Base-by-base conservation (phyloP, 2,797 vertebrate genomes). In the Chiloscyllium punctatum region DNA sequence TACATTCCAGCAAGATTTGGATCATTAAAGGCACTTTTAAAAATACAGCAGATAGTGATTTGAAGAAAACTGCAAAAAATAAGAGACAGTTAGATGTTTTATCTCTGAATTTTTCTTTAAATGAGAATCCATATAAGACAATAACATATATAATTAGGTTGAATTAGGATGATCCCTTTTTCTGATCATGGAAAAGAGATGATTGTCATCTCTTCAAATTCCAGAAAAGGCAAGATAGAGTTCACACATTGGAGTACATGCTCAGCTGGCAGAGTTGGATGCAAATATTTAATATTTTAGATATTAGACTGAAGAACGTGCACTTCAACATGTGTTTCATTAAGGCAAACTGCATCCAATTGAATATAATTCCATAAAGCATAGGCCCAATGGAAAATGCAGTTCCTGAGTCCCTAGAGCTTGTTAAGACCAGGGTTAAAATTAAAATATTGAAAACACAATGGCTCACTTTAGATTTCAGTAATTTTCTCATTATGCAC, bases 241-340 rank as follows among this genome's bases (percentile, higher is more conserved):
- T 66, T 92, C 66, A 69, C 0, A 68, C 6, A 23, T 68, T 68
- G 62, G 62, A 69, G n/a, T 42, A 69, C n/a, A 25, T 23, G 25
- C 21, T 92, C 66, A 69, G 62, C 62, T 92, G n/a, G 25, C n/a
- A 13, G 21, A 42, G 37, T 48, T 84, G 42, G 82, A 21, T 48
- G 37, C 82, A 84, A 23, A 48, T 53, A 92, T 42, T 37, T 25
- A 69, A 69, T 69, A 66, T 62, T 37, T 92, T 92, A 25, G 62
- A 66, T 92, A 69, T n/a, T 69, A n/a, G 21, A 42, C 90, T 23
- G 69, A 69, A 11, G 90, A 92, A 27, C 62, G 69, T 42, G 33
- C 7, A 92, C n/a, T 25, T 68, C 90, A 92, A 92, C 90, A 92
- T 69, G 90, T 69, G 62, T 92, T 69, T 92, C n/a, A 92, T 92